Evolutionary conservation across 2,113 vertebrate species (phyloP), one percentile per base, ranked within the genome.

Genomic region (Micromys minutus): DNA sequence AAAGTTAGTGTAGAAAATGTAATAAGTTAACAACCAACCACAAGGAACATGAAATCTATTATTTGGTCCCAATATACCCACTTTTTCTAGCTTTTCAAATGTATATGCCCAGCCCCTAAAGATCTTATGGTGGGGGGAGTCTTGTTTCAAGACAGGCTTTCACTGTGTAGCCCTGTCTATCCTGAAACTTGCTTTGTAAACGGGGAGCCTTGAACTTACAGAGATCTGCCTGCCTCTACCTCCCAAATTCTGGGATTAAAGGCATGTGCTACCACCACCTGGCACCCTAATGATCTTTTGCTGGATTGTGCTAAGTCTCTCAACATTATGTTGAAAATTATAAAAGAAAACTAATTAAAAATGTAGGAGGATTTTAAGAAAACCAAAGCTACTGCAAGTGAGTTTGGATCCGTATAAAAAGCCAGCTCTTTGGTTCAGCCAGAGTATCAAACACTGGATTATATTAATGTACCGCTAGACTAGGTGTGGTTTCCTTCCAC

Each of bases 271-370:
- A 59, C 5, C 11, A 57, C 52, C 1, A 19, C 36, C 36, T 57
- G 79, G 63, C 75, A 12, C 45, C 16, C 29, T 87, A 10, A 47
- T 79, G 34, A 59, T 86, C 22, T 50, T 86, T 57, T 87, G 55
- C 7, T 85, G n/a, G 34, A 74, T 75, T 34, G 17, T 79, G 50
- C 21, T 90, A 45, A 89, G 45, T 84, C 79, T 87, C 34, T 90
- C 26, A 85, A 69, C 61, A 12, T 59, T 94, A 59, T 83, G 75
- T 72, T 90, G 42, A 85, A 92, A 94, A 87, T 59, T 45, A 67
- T 45, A 92, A 55, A 72, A 83, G 42, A 42, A 75, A 87, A 57
- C 0, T 39, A 80, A 45, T 34, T 84, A 96, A 71, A 93, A 92
- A 81, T 77, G 31, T 22, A 85, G 59, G 72, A 67, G 57, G 67